A percentile compares a stretch with the other conserved stretches of the same genome.
phyloP scores from a whole-genome alignment of 1,140 invertebrate species.

The Bombyx mandarina region DNA sequence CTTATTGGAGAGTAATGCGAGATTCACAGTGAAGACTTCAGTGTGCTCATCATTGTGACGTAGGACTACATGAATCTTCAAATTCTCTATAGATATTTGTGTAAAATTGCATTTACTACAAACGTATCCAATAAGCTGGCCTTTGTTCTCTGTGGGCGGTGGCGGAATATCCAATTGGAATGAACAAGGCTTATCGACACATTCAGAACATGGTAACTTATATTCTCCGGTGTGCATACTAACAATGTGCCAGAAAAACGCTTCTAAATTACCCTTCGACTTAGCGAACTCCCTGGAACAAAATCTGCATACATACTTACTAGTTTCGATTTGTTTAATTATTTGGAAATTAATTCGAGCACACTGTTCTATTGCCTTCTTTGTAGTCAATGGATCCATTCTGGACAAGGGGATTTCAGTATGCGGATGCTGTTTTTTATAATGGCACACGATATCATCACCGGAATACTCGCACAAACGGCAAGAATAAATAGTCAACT shows the following conservation, averaged over 20 bases:
- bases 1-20: constrained; percentile 38
- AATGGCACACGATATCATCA: constrained; percentile 77
- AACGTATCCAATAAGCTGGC: constrained; percentile 74
- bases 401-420: constrained; percentile 77
- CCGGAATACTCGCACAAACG: constrained; percentile 73
- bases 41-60: constrained; percentile 68
- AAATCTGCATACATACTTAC: constrained; percentile 63
- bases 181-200: constrained; percentile 41
- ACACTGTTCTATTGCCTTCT: constrained; percentile 46
- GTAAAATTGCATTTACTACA: constrained; percentile 79
- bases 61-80: constrained; percentile 73
- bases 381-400: constrained; percentile 65
- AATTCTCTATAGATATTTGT: constrained; percentile 73
- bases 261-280: constrained; percentile 40
- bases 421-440: constrained; percentile 73
- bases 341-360: constrained; percentile 40
- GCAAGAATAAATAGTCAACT: constrained; percentile 62
- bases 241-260: constrained; percentile 77
- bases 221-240: constrained; percentile 83
- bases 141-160: constrained; percentile 41
- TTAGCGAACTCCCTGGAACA: constrained; percentile 63
- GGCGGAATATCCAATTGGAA: constrained; percentile 52
- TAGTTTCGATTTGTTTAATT: constrained; percentile 35
- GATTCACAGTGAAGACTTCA: constrained; percentile 53
- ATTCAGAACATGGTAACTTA: constrained; percentile 73